These are phyloP conservation scores for Oceanodroma tethys DNA, from an alignment of 2,113 vertebrate species.

Conservation along the genomic window DNA sequence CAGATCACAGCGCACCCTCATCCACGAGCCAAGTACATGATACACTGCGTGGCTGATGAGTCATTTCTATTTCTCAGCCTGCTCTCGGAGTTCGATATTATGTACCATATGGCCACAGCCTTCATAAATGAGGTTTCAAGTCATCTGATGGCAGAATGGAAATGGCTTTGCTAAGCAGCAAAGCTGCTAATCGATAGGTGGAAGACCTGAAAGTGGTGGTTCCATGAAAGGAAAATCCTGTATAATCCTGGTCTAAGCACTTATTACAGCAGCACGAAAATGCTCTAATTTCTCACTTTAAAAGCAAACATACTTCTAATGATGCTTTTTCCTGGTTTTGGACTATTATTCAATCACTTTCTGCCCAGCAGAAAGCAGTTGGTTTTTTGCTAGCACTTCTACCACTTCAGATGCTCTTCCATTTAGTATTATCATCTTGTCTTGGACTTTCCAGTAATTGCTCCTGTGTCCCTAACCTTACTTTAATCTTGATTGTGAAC, in stretches of 20 bases:
- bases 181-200: background rate
- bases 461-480: background rate
- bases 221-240: background rate
- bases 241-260: background rate
- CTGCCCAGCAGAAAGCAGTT: background rate
- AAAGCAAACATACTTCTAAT: background rate
- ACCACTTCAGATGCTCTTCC: background rate
- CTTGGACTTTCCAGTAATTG: background rate
- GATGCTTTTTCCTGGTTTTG: background rate
- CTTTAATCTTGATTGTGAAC: background rate
- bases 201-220: background rate
- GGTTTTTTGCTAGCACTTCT: background rate
- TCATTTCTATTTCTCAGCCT: background rate
- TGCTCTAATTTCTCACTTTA: background rate
- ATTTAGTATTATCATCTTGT: background rate
- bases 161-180: background rate
- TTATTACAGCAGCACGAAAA: background rate
- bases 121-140: background rate
- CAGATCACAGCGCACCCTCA: background rate
- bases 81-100: background rate
- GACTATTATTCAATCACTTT: background rate
- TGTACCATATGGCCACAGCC: background rate
- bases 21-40: background rate
- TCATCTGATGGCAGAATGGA: background rate
- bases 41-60: background rate